Percentiles rank a stretch among this genome's conserved stretches.
Conservation (phyloP, 2,113 vertebrate species). For the Leucoraja erinaceus region DNA sequence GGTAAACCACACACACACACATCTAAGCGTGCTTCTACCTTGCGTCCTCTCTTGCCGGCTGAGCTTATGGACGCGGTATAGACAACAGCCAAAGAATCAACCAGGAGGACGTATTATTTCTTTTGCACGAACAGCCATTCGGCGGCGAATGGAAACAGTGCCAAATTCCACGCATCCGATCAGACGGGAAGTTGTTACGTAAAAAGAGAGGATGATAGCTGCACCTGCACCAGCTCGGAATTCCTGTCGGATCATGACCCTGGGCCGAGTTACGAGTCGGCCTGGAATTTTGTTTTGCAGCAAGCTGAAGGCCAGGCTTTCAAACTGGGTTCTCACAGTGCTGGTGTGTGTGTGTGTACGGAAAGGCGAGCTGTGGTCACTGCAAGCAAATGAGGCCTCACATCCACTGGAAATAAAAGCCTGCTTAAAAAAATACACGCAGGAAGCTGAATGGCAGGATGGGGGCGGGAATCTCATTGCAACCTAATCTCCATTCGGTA, state of each 20-base stretch:
- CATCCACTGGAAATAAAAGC: background rate
- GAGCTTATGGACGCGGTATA: background rate
- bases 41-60: background rate
- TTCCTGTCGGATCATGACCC: background rate
- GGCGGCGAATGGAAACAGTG: background rate
- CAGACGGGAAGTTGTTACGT: conserved; percentile 3
- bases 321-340: background rate
- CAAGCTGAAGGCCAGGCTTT: background rate
- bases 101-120: background rate
- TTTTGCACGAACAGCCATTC: background rate
- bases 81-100: conserved; percentile 3
- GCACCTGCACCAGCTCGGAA: background rate
- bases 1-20: background rate
- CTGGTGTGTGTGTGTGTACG: background rate
- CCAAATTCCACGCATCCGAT: background rate
- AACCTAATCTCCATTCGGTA: background rate
- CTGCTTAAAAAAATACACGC: background rate
- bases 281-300: conserved; percentile 20
- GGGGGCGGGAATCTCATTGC: background rate
- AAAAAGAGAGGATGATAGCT: background rate
- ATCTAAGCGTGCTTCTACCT: background rate
- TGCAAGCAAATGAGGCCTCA: background rate
- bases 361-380: background rate
- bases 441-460: background rate
- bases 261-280: background rate